These are phyloP conservation scores for Poicephalus meyeri DNA, from an alignment of 2,113 vertebrate genomes.

Conservation along the genomic window DNA sequence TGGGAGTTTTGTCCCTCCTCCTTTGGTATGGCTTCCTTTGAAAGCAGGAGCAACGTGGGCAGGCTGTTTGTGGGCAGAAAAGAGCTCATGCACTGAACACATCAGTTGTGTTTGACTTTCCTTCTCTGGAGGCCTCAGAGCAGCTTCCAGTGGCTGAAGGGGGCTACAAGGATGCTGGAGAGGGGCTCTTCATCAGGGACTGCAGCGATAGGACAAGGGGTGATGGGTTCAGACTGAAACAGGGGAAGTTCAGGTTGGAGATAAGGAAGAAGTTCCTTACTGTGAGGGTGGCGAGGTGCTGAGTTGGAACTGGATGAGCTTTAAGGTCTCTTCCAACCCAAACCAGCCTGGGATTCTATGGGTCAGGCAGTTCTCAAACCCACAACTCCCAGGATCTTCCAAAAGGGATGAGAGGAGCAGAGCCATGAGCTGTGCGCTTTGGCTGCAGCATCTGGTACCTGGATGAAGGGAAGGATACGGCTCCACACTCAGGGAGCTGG, in stretches of 20 bases:
- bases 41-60: background rate
- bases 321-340: background rate
- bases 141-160: background rate
- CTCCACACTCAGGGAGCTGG: rapidly evolving
- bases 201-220: background rate
- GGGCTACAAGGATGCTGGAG: background rate
- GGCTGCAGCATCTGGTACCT: background rate
- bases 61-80: background rate
- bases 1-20: background rate
- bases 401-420: background rate
- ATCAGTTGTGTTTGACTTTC: background rate
- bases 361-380: background rate
- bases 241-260: background rate
- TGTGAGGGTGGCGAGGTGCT: background rate
- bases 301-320: background rate
- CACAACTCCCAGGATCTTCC: background rate
- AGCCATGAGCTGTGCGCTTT: background rate
- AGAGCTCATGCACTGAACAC: background rate
- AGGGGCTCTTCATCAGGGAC: background rate
- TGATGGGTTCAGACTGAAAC: background rate
- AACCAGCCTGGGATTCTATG: background rate
- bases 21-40: background rate
- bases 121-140: background rate
- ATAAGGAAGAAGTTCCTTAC: background rate
- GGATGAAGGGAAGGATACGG: background rate